These are phyloP conservation scores for Sciurus niger DNA, from an alignment of 2,113 vertebrate genomes.

Conservation along the genomic window DNA sequence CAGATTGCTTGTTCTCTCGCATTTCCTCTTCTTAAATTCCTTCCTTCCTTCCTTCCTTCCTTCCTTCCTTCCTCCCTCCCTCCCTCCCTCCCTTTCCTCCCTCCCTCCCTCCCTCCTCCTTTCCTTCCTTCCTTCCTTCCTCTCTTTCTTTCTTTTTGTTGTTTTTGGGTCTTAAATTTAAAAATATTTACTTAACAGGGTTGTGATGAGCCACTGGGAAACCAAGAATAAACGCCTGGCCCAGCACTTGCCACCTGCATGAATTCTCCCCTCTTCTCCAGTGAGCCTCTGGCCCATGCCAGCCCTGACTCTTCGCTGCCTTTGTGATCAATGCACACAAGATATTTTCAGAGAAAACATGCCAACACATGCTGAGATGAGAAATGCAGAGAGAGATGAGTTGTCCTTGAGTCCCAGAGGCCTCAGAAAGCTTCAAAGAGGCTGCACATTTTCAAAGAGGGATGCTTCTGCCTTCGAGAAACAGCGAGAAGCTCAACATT, in stretches of 20 bases:
- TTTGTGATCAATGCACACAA: neutral
- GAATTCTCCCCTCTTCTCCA: neutral
- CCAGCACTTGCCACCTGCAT: neutral
- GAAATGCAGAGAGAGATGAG: neutral
- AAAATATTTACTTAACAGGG: neutral
- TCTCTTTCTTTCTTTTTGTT: no score
- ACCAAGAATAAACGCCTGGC: neutral
- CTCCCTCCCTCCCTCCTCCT: no score
- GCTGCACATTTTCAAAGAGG: neutral
- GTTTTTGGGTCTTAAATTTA: neutral
- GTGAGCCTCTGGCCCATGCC: neutral
- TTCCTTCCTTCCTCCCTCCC: no score
- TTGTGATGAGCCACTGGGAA: constrained; percentile 47
- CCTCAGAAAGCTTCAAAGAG: neutral
- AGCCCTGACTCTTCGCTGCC: neutral
- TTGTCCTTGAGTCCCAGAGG: neutral
- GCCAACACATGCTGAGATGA: neutral
- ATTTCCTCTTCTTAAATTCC: neutral
- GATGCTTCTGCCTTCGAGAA: constrained; percentile 28
- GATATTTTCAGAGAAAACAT: constrained; percentile 24
- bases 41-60: no score
- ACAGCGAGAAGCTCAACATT: neutral
- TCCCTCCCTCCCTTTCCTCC: no score
- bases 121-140: no score
- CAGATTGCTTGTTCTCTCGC: neutral